These are phyloP conservation scores for Galagoides demidoff DNA, from an alignment of 2,797 vertebrate genomes.

Conservation along the genomic window DNA sequence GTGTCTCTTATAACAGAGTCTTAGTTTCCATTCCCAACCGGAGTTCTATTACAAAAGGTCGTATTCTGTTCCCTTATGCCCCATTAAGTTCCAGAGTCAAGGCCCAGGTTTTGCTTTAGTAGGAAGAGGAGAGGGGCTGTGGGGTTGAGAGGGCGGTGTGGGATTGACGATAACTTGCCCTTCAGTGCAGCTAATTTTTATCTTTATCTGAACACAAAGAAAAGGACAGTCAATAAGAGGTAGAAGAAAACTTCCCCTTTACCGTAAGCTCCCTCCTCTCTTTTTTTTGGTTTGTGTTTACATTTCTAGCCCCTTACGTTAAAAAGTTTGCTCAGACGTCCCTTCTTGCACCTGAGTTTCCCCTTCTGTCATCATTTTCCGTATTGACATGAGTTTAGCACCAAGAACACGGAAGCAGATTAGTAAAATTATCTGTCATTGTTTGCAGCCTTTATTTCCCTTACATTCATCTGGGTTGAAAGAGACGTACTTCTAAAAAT, in stretches of 20 bases:
- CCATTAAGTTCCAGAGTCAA: neutral
- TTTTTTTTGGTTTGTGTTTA: neutral
- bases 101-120: neutral
- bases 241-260: neutral
- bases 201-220: neutral
- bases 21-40: neutral
- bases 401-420: neutral
- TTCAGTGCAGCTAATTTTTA: neutral
- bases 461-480: neutral
- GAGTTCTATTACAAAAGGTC: neutral
- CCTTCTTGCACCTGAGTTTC: neutral
- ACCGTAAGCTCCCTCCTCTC: neutral
- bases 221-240: neutral
- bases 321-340: neutral
- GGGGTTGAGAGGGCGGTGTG: neutral
- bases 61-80: neutral
- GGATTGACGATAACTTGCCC: neutral
- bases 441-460: neutral
- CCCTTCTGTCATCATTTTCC: neutral
- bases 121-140: neutral
- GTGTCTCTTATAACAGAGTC: neutral
- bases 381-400: neutral
- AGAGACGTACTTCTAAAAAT: neutral
- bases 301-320: neutral
- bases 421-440: neutral